These are phyloP conservation scores for Xiphophorus hellerii DNA, from an alignment of 2,113 vertebrate species.

Conservation along the genomic window DNA sequence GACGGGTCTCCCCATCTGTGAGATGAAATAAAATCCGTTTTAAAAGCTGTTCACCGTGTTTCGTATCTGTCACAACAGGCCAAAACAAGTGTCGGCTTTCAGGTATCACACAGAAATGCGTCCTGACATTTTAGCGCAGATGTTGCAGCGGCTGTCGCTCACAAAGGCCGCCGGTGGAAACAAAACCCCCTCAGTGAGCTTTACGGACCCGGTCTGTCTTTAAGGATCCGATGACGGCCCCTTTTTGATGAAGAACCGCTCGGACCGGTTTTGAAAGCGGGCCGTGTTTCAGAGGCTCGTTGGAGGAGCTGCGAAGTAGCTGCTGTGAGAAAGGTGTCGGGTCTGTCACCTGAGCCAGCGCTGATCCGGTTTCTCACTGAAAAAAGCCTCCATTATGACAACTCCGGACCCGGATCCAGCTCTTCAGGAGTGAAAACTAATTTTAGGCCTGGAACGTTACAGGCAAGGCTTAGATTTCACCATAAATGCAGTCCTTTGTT, in stretches of 20 bases:
- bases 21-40: conserved; percentile 45
- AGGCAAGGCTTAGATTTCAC: background rate
- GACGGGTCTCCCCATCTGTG: background rate
- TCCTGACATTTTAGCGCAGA: background rate
- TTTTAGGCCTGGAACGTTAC: background rate
- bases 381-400: conserved; percentile 42
- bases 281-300: conserved; percentile 46
- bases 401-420: conserved; percentile 33
- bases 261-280: conserved; percentile 67
- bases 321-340: conserved; percentile 48
- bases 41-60: conserved; percentile 45
- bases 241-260: conserved; percentile 71
- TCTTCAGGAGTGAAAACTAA: conserved; percentile 13
- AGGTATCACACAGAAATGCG: conserved; percentile 33
- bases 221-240: conserved; percentile 63
- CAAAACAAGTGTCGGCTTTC: conserved; percentile 46
- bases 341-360: conserved; percentile 53
- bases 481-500: background rate
- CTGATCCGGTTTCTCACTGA: conserved; percentile 60
- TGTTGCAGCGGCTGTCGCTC: conserved; percentile 28
- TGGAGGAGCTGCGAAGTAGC: conserved; percentile 52
- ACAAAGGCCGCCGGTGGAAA: conserved; percentile 48
- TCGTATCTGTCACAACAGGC: conserved; percentile 61
- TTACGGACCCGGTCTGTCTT: conserved; percentile 41
- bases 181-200: conserved; percentile 54